Evolutionary conservation across 2,888 invertebrate genomes (phyloP), one percentile per base, ranked within the genome.

Genomic region (Microplitis manilae): DNA sequence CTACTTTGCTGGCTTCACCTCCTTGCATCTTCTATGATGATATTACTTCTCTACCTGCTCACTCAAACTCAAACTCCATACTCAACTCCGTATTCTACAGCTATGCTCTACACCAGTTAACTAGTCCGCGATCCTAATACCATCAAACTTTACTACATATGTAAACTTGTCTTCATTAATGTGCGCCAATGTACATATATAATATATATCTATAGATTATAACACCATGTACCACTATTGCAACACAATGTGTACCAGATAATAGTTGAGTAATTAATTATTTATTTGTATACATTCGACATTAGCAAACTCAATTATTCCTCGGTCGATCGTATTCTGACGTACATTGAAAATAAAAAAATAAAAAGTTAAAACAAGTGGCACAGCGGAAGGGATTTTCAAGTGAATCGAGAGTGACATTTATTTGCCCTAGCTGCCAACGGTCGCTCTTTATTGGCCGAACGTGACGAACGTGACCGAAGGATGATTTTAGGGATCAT

Each of bases 381-480:
- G n/a, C 6, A 30, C 20, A 20, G 15, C 50, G 20, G 40, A 17
- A 64, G 68, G 68, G 60, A 69, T 64, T 74, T 70, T 40, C 50
- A 71, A 73, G 67, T 65, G 77, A 74, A 71, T 77, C 76, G 71
- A 76, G 75, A 64, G 70, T 76, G 76, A 76, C 76, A 72, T 71
- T 76, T 76, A 76, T 71, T 79, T 76, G 77, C 79, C 73, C 78
- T 75, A 69, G 76, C 50, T 76, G 65, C 69, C 65, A 61, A 39
- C 59, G 70, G 59, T 67, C 71, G 76, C 50, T 13, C 50, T 50
- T 50, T 79, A 79, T 80, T 80, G 77, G 68, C 79, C 64, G 79
- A 81, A 80, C 79, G 80, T 80, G 81, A 79, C 80, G 79, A 79
- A 81, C 81, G 81, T 81, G 81, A 79, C 77, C 72, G 60, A 40